A percentile compares a stretch with the other conserved stretches of the same genome.
Conservation (phyloP, 2,113 vertebrate genomes). For the Chionomys nivalis region DNA sequence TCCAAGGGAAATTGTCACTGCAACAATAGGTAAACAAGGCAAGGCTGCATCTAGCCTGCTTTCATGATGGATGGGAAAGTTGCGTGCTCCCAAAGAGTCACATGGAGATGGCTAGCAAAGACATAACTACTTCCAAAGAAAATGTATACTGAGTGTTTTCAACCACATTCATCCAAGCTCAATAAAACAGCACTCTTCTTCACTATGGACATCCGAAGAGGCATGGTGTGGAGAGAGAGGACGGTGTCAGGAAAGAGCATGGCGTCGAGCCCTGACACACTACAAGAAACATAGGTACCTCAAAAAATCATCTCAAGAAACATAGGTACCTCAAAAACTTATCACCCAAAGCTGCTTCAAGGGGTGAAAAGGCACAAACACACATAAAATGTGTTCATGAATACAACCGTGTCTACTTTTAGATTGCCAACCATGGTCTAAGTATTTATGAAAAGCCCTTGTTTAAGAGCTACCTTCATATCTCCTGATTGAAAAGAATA, state of each 20-base stretch:
- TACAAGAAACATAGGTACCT: slow-evolving; percentile 45
- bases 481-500: slow-evolving; percentile 66
- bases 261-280: slow-evolving; percentile 43
- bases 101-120: slow-evolving; percentile 58
- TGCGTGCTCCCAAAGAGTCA: slow-evolving; percentile 56
- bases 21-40: slow-evolving; percentile 70
- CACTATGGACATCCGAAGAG: slow-evolving; percentile 41
- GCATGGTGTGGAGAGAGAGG: slow-evolving; percentile 35
- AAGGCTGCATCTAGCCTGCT: slow-evolving; percentile 46
- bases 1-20: slow-evolving; percentile 61
- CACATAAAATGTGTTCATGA: not conserved
- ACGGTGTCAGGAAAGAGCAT: slow-evolving; percentile 50
- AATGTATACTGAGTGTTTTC: slow-evolving; percentile 68
- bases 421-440: slow-evolving; percentile 46
- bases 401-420: slow-evolving; percentile 35
- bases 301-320: slow-evolving; percentile 60
- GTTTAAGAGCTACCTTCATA: slow-evolving; percentile 43
- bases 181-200: slow-evolving; percentile 62
- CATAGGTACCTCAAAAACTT: slow-evolving; percentile 16
- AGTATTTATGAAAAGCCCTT: slow-evolving; percentile 18
- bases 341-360: not conserved
- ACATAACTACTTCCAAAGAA: slow-evolving; percentile 76
- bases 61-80: slow-evolving; percentile 66
- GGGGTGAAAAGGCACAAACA: slow-evolving; percentile 3
- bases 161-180: slow-evolving; percentile 46